Conservation (phyloP, 2,113 vertebrate species). For the Paralichthys olivaceus region DNA sequence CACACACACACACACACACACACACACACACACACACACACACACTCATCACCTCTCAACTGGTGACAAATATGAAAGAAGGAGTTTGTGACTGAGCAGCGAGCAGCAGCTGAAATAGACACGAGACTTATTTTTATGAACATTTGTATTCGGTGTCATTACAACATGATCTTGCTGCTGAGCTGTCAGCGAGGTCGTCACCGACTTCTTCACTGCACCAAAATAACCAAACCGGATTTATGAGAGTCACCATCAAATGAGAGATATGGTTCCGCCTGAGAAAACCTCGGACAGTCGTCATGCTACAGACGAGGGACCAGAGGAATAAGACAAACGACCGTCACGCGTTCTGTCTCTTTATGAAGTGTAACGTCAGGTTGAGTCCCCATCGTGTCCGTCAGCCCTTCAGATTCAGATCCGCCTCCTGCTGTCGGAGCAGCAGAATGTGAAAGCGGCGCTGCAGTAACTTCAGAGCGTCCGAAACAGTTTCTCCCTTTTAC, state of each 20-base stretch:
- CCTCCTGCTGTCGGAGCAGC: no score
- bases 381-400: no score
- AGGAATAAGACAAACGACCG: no score
- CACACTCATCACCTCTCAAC: slow-evolving; percentile 13
- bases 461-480: not conserved
- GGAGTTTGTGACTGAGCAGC: not conserved
- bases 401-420: no score
- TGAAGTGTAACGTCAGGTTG: no score
- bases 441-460: no score
- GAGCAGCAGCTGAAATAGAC: slow-evolving; percentile 19
- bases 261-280: no score
- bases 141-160: slow-evolving; percentile 7
- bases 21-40: slow-evolving; percentile 17
- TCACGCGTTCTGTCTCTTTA: no score
- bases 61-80: slow-evolving; percentile 11
- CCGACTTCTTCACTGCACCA: slow-evolving; percentile 6
- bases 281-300: no score
- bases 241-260: no score
- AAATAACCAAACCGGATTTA: slow-evolving; percentile 19
- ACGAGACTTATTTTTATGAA: slow-evolving; percentile 22
- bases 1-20: slow-evolving; percentile 19
- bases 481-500: slow-evolving; percentile 33
- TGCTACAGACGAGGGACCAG: no score
- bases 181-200: slow-evolving; percentile 22
- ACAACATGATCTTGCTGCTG: slow-evolving; percentile 1